Base-by-base conservation (phyloP, 2,113 vertebrate species). In the Lampris incognitus region DNA sequence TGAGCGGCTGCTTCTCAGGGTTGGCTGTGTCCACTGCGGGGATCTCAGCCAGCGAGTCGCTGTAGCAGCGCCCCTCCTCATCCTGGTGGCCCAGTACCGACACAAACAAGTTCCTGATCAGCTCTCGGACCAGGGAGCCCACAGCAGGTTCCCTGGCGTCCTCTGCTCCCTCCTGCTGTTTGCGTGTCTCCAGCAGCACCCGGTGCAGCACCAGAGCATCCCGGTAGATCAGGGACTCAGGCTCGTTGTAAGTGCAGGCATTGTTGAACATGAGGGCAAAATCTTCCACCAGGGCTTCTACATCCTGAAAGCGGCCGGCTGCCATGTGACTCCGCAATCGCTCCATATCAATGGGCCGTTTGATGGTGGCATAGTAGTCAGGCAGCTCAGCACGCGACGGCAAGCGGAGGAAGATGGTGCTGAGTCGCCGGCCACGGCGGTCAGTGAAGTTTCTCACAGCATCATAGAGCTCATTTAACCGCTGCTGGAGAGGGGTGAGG, bases 251-350 rank as follows among this genome's bases (percentile, higher is more conserved):
- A 0, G 97, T 98, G 87, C 98, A 99, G 9, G 98, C 98, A 0
- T 99, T 99, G 88, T 99, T 98, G 93, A 99, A 99, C 98, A 99
- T 99, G 90, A 98, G 95, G 40, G 97, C 95, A 13, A 99, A 98
- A 88, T 99, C 98, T 74, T 99, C 98, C 65, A 97, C 96, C 94
- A 99, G 94, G 10, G 96, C 95, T 66, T 99, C 98, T 0, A 98
- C 95, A 39, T 99, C 97, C 91, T 99, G 98, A 92, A 98, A 99
- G 10, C 99, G 98, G 52, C 98, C 97, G 4, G 94, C 95, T 72
- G 96, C 96, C 96, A 99, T 99, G 69, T 99, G 97, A 80, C 97
- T 98, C 65, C 96, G 93, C 74, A 99, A 90, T 81, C 98, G 98
- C 85, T 99, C 98, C 97, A 99, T 98, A 85, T 99, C 98, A 7